Evolutionary conservation across 2,113 vertebrate genomes (phyloP).

Genomic region (Anarrhichthys ocellatus): DNA sequence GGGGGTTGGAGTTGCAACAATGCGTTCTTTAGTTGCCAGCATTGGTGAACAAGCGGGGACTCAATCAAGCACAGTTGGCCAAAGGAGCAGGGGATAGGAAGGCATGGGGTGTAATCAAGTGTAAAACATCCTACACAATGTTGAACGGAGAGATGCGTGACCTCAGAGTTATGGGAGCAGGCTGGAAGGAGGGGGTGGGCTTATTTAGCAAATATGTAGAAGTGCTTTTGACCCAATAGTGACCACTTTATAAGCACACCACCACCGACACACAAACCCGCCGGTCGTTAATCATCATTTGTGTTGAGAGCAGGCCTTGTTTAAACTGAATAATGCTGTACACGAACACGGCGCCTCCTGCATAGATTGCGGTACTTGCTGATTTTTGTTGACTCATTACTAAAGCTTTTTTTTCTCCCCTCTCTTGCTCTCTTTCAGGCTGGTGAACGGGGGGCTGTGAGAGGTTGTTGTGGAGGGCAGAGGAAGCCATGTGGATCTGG

Average conservation of each 20-base stretch:
- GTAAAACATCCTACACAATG: slow-evolving; percentile 80
- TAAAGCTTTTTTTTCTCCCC: slow-evolving; percentile 20
- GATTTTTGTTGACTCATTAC: slow-evolving; percentile 64
- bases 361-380: slow-evolving; percentile 39
- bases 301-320: slow-evolving; percentile 72
- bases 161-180: slow-evolving; percentile 74
- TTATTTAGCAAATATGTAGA: slow-evolving; percentile 82
- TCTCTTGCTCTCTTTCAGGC: slow-evolving; percentile 3
- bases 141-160: slow-evolving; percentile 64
- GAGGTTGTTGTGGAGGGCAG: slow-evolving; percentile 39
- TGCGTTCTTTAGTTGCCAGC: slow-evolving; percentile 75
- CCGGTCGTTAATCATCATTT: slow-evolving; percentile 78
- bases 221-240: slow-evolving; percentile 78
- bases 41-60: slow-evolving; percentile 77
- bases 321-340: slow-evolving; percentile 60
- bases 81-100: slow-evolving; percentile 63
- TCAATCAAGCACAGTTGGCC: slow-evolving; percentile 80
- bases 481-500: slow-evolving; percentile 75
- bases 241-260: slow-evolving; percentile 54
- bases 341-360: slow-evolving; percentile 45
- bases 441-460: slow-evolving; percentile 2
- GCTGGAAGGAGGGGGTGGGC: slow-evolving; percentile 41
- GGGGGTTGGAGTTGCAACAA: slow-evolving; percentile 60
- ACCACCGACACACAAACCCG: slow-evolving; percentile 25
- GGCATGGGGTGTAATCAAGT: slow-evolving; percentile 72